A percentile compares a stretch with the other conserved stretches of the same genome.
Conservation (phyloP, 2,797 vertebrate genomes). For the Vespertilio murinus region DNA sequence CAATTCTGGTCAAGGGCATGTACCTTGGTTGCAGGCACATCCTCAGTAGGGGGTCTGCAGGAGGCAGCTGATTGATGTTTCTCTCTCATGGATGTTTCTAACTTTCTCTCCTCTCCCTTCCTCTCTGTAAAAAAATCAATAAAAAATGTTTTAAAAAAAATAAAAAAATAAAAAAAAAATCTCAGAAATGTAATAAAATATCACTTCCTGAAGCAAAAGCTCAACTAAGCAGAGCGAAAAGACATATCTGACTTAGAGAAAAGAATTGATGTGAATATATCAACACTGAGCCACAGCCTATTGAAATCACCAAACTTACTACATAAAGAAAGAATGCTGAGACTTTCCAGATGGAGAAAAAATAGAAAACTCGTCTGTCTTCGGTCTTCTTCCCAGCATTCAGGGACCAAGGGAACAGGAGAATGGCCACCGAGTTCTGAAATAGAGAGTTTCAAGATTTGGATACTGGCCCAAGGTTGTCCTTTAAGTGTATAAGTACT, state of each 20-base stretch:
- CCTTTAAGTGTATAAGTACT: background rate
- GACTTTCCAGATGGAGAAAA: constrained; percentile 20
- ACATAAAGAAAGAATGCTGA: background rate
- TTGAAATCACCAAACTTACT: background rate
- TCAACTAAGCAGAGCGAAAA: background rate
- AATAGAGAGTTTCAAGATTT: background rate
- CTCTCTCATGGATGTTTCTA: too few species aligned
- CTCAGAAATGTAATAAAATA: background rate
- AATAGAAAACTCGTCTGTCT: background rate
- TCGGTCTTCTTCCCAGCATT: background rate
- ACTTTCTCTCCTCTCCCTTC: too few species aligned
- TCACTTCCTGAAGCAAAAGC: background rate
- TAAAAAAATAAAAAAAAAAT: too few species aligned
- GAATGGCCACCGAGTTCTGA: background rate
- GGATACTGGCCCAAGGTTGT: background rate
- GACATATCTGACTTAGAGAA: background rate
- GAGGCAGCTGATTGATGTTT: too few species aligned
- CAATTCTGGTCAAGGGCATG: too few species aligned
- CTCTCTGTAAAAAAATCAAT: too few species aligned
- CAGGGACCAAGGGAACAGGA: background rate
- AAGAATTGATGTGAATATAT: background rate
- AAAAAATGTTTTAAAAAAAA: too few species aligned
- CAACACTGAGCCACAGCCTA: background rate
- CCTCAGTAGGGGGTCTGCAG: too few species aligned
- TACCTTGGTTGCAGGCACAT: too few species aligned